Evolutionary conservation across 2,113 vertebrate genomes (phyloP).

Genomic region (Rhinoderma darwinii): DNA sequence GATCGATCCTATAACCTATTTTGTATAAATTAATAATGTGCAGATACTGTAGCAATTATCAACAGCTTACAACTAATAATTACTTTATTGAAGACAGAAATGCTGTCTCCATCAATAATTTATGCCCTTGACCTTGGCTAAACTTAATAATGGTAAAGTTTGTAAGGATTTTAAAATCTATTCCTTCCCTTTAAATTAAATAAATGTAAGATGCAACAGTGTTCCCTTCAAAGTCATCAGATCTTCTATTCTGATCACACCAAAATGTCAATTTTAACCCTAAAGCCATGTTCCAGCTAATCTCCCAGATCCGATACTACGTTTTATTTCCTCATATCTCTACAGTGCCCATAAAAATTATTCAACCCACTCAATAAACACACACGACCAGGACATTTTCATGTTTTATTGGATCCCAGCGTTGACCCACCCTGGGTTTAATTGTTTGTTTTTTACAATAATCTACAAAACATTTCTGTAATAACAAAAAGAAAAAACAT

Average conservation of each 20-base stretch:
- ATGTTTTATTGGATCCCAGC: not conserved
- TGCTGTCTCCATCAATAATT: constrained; percentile 60
- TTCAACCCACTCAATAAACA: not conserved
- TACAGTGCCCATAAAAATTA: not conserved
- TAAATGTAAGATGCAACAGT: constrained; percentile 57
- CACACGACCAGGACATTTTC: not conserved
- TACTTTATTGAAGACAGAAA: constrained; percentile 48
- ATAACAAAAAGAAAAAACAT: not conserved
- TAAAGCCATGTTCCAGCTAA: constrained; percentile 60
- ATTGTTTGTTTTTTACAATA: not conserved
- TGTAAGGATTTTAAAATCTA: constrained; percentile 24
- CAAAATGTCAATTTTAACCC: constrained; percentile 60
- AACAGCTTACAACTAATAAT: constrained; percentile 54
- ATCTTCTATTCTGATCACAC: constrained; percentile 60
- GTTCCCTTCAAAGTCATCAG: constrained; percentile 32
- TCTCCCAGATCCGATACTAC: constrained; percentile 56
- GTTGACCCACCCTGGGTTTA: not conserved
- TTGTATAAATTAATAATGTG: constrained; percentile 40
- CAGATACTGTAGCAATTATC: constrained; percentile 37
- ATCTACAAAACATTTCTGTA: not conserved
- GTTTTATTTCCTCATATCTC: constrained; percentile 27
- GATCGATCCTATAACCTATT: constrained; percentile 33
- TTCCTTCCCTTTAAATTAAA: constrained; percentile 59
- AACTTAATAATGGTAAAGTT: constrained; percentile 41
- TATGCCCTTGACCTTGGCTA: constrained; percentile 53